These are phyloP conservation scores for Planococcus citri DNA, from an alignment of 1,140 invertebrate genomes.

Conservation along the genomic window DNA sequence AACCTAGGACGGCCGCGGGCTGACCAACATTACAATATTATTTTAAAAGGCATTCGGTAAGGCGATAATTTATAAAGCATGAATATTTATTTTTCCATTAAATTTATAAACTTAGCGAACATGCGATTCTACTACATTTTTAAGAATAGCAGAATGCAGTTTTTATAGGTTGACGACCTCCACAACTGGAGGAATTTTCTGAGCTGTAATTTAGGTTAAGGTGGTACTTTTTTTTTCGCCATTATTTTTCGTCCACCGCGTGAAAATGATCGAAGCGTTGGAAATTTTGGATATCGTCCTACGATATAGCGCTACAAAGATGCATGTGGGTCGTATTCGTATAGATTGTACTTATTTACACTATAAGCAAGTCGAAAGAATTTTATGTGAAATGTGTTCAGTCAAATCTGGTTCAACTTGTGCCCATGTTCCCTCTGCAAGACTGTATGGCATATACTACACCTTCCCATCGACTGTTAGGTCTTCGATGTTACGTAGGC, in stretches of 20 bases:
- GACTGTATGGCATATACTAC: no score
- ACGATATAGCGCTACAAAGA: no score
- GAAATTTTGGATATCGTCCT: no score
- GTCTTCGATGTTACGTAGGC: no score
- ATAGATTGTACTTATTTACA: no score
- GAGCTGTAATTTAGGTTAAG: no score
- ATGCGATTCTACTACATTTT: neutral
- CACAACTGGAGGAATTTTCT: neutral
- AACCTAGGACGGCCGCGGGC: neutral
- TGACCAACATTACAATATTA: conserved; percentile 1
- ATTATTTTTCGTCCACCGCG: no score
- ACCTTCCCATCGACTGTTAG: no score
- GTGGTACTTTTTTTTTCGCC: neutral
- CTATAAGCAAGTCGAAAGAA: neutral
- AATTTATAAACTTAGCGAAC: conserved; percentile 7
- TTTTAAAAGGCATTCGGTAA: neutral
- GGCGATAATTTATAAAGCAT: conserved; percentile 7
- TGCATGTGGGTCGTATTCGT: neutral
- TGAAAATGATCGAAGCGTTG: no score
- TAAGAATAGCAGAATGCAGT: neutral
- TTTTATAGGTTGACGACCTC: neutral
- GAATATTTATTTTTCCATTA: conserved; percentile 8
- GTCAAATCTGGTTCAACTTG: conserved; percentile 2
- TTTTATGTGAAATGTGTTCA: neutral
- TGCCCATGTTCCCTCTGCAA: neutral